Base-by-base conservation (phyloP, 2,797 vertebrate species). In the Myotis myotis region DNA sequence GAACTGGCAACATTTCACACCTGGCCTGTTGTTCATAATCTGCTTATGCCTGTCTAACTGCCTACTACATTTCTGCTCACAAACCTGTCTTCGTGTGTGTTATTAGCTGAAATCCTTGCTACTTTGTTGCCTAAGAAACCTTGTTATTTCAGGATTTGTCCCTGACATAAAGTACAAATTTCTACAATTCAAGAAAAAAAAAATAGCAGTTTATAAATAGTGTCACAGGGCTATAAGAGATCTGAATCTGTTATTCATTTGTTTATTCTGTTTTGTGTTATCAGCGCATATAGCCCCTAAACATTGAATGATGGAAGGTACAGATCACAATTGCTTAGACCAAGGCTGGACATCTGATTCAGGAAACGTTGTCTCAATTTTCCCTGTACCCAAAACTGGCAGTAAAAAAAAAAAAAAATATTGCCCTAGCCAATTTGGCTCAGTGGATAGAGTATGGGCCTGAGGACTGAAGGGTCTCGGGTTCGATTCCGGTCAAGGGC, bases 61-160 rank as follows among this genome's bases (percentile, higher is more conserved):
- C 11, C 11, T 55, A 79, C n/a, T 78, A 25, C 33, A 78, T 81
- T 71, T 13, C 6, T 85, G 38, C 10, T 78, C 7, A 86, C 4
- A 72, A 44, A 6, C 3, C 8, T 23, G 2, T 55, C 8, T 80
- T 71, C 36, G 30, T 68, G 7, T 76, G 1, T 53, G 5, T 76
- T 81, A 85, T 82, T 19, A 20, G 10, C 78, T 22, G n/a, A 76
- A 92, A 93, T 88, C 44, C 8, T 15, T 92, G 16, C 19, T 87
- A 64, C 9, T 55, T 81, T 70, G n/a, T 82, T 93, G 53, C 5
- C 44, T 83, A 49, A 89, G 36, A 89, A 92, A 95, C 12, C 0
- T 78, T 81, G n/a, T 47, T 90, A 89, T 90, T 95, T 95, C 28
- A 92, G 33, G 9, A 91, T 30, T 91, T 83, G 91, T 17, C 20